phyloP scores from a whole-genome alignment of 2,888 invertebrate genomes.

The Pollenia amentaria region DNA sequence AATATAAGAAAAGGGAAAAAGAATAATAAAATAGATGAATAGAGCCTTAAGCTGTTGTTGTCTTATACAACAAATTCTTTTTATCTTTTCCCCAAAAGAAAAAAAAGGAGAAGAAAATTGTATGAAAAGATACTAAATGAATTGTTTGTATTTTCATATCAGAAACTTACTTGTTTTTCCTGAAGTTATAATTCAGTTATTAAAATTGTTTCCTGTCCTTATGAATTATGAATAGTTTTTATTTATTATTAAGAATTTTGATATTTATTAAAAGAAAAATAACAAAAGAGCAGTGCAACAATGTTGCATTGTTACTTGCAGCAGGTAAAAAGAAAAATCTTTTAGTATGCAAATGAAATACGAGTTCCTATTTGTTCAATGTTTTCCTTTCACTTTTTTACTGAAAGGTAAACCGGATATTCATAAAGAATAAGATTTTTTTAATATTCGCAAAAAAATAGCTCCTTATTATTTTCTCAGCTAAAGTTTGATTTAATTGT shows the following conservation, averaged over 20 bases:
- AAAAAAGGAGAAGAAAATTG: background rate
- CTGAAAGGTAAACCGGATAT: too few species aligned
- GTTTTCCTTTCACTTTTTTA: too few species aligned
- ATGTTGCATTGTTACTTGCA: background rate
- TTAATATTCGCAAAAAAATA: too few species aligned
- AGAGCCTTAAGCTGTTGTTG: conserved; percentile 49
- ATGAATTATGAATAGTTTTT: conserved; percentile 48
- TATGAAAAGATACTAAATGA: background rate
- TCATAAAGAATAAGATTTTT: too few species aligned
- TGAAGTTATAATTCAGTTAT: conserved; percentile 54
- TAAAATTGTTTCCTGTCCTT: conserved; percentile 24
- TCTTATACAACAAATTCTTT: background rate
- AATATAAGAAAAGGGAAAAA: background rate
- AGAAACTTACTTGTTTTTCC: conserved; percentile 25
- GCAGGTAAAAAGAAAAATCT: background rate
- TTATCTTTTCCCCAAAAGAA: background rate
- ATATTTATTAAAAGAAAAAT: conserved; percentile 27
- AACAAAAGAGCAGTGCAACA: background rate
- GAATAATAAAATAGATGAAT: conserved; percentile 45
- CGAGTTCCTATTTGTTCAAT: too few species aligned
- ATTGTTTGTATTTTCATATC: conserved; percentile 36
- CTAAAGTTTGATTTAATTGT: too few species aligned
- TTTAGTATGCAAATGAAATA: background rate
- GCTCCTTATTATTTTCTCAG: too few species aligned
- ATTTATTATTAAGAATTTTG: conserved; percentile 48